A percentile compares a stretch with the other conserved stretches of the same genome.
Evolutionary conservation across 53 echinoderm and acorn worm genomes (phyloP).

Genomic region (Paracentrotus lividus): DNA sequence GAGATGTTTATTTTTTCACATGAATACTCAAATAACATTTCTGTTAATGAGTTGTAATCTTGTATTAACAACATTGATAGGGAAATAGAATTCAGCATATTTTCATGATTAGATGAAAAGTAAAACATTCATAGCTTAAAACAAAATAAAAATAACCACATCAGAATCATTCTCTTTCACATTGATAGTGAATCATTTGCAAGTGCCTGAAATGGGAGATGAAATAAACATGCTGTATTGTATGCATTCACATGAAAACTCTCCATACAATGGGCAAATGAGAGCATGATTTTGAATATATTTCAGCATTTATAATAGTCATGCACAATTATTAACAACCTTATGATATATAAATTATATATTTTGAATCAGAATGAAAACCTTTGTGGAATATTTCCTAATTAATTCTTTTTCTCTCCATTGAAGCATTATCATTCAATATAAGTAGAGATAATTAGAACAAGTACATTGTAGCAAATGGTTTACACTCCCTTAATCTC

Average conservation of each 20-base stretch:
- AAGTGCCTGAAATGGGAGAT: not conserved
- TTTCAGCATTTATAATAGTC: not conserved
- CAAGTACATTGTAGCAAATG: slow-evolving; percentile 5
- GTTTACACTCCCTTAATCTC: not conserved
- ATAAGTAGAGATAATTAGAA: not conserved
- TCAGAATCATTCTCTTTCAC: not conserved
- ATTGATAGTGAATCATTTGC: not conserved
- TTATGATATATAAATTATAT: too few relatives aligned
- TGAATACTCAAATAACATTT: not conserved
- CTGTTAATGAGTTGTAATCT: not conserved
- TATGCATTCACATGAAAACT: not conserved
- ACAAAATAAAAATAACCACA: not conserved
- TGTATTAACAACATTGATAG: not conserved
- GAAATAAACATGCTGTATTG: not conserved
- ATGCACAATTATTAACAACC: too few relatives aligned
- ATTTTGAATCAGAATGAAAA: not conserved
- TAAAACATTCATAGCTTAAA: not conserved
- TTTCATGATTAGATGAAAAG: not conserved
- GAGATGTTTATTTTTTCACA: not conserved
- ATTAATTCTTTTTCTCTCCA: not conserved
- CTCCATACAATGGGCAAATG: not conserved
- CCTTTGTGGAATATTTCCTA: not conserved
- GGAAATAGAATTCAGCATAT: not conserved
- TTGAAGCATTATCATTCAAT: not conserved
- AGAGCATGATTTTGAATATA: not conserved